These are phyloP conservation scores for Microcebus murinus DNA, from an alignment of 2,113 vertebrate species.

Conservation along the genomic window DNA sequence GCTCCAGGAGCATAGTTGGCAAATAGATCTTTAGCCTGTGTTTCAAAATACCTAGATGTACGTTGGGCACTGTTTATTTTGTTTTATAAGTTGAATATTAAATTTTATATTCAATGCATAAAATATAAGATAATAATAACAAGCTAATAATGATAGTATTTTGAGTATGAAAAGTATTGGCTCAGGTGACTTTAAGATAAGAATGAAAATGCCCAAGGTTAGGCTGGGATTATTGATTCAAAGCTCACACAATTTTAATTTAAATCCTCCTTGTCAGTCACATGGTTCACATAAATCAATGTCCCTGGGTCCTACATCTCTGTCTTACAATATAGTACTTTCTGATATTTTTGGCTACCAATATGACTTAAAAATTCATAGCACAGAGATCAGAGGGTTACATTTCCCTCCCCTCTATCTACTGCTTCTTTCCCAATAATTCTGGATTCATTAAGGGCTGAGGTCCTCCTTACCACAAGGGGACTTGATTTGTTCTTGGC, in stretches of 20 bases:
- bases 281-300: background rate
- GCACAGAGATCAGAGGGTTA: background rate
- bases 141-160: background rate
- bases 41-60: background rate
- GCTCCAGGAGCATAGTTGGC: background rate
- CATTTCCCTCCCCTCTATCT: background rate
- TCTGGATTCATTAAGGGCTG: background rate
- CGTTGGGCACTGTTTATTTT: background rate
- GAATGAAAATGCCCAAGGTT: background rate
- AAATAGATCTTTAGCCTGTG: constrained; percentile 12
- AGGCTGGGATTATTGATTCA: background rate
- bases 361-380: constrained; percentile 12
- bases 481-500: constrained; percentile 7
- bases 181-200: background rate
- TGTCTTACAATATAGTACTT: background rate
- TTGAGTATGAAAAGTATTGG: background rate
- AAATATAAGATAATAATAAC: background rate
- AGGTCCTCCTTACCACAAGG: background rate
- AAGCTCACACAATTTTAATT: constrained; percentile 7
- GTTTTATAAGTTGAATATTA: background rate
- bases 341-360: background rate
- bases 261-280: constrained; percentile 15
- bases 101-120: background rate
- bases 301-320: background rate
- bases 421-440: background rate